Conservation (phyloP, 2,888 invertebrate genomes). For the Euspilapteryx auroguttella region DNA sequence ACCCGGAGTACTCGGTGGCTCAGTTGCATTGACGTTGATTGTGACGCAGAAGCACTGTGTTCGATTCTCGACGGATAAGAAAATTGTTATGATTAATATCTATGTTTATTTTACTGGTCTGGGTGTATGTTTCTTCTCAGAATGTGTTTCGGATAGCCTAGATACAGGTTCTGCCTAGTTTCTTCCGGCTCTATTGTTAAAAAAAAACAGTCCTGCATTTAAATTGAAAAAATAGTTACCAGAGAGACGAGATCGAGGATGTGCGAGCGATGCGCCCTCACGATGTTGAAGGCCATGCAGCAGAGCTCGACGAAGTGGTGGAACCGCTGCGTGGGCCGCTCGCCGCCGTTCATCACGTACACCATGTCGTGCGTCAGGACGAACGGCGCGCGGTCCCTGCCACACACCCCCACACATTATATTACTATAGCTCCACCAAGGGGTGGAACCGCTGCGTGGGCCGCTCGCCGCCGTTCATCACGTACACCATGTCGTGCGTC, state of each 20-base stretch:
- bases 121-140: no score
- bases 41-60: no score
- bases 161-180: no score
- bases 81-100: no score
- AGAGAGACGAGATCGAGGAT: conserved; percentile 89
- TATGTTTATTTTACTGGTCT: no score
- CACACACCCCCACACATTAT: background rate
- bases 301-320: conserved; percentile 98
- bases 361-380: conserved; percentile 99
- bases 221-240: no score
- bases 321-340: conserved; percentile 88
- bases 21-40: no score
- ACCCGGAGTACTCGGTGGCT: no score
- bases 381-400: conserved; percentile 95
- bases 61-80: no score
- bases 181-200: no score
- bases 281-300: conserved; percentile 95
- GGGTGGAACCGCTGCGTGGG: conserved; percentile 92
- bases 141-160: no score
- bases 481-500: conserved; percentile 98
- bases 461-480: conserved; percentile 96
- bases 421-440: background rate
- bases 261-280: conserved; percentile 87
- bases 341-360: conserved; percentile 98
- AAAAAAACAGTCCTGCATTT: no score